Percentiles rank a stretch among this genome's conserved stretches.
Evolutionary conservation across 2,797 vertebrate species (phyloP).

Genomic region (Kryptopterus vitreolus): DNA sequence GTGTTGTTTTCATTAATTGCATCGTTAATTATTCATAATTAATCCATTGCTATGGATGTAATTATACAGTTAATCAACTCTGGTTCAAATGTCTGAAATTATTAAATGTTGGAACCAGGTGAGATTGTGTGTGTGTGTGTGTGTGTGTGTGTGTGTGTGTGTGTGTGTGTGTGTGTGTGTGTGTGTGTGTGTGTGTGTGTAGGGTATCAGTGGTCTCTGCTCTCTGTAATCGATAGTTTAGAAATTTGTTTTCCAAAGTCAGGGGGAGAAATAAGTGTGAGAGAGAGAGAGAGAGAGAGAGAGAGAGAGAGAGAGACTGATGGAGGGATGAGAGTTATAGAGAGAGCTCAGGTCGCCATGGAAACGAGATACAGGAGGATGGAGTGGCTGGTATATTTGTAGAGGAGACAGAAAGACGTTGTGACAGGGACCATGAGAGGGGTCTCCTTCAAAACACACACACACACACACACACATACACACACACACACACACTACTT

Average conservation of each 20-base stretch:
- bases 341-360: conserved; percentile 72
- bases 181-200: conserved; percentile 23
- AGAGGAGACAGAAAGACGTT: conserved; percentile 78
- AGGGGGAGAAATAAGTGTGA: conserved; percentile 63
- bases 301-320: conserved; percentile 58
- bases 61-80: neutral
- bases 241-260: conserved; percentile 73
- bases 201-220: conserved; percentile 52
- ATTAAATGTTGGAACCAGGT: neutral
- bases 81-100: neutral
- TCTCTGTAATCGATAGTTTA: conserved; percentile 68
- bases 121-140: neutral
- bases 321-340: conserved; percentile 59
- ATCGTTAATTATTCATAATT: neutral
- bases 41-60: neutral
- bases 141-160: neutral
- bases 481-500: neutral
- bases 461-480: conserved; percentile 2
- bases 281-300: conserved; percentile 53
- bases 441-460: conserved; percentile 70
- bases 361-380: conserved; percentile 78
- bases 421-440: conserved; percentile 73
- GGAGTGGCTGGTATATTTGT: conserved; percentile 77
- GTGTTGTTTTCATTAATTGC: neutral
- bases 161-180: neutral